Evolutionary conservation across 1,140 invertebrate species (phyloP), one percentile per base, ranked within the genome.

Genomic region (Aphelenchoides besseyi): DNA sequence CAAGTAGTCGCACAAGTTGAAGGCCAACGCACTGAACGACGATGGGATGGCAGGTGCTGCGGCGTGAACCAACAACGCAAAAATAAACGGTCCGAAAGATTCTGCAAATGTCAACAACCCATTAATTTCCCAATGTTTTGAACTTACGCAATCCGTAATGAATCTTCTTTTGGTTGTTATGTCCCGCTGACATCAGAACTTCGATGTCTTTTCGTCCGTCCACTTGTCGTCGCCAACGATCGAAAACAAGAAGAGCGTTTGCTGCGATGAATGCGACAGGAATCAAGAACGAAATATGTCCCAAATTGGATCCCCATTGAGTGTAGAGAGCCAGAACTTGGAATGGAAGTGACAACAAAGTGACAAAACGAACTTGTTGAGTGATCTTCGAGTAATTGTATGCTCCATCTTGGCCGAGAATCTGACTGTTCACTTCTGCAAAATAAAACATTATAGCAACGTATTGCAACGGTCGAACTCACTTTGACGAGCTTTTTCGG

Each of bases 341-440:
- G 5, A 59, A 29, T 33, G 55, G 55, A 5, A 59, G 18, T 28
- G 55, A 5, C 5, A 59, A 8, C 5, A 59, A 23, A 8, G 5
- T 5, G 55, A 5, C 55, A 23, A 59, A 18, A 23, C 55, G 55
- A 12, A 59, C 5, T 59, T 59, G 55, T 33, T 59, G 55, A 33
- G 55, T 59, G 55, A 59, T 59, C 55, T 59, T 59, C 18, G 55
- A 8, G 55, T 59, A 59, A 23, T 5, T 8, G 18, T 59, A 59
- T 8, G 55, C 5, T 28, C 55, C 55, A 23, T 48, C 41, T 23
- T 12, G 12, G 23, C 23, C 41, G 41, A 12, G 41, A 12, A 48
- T 12, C 41, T 48, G n/a, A n/a, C n/a, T n/a, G n/a, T n/a, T n/a
- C n/a, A n/a, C n/a, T n/a, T n/a, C n/a, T n/a, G n/a, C n/a, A n/a